phyloP scores from a whole-genome alignment of 2,113 vertebrate species.

The Alectura lathami region DNA sequence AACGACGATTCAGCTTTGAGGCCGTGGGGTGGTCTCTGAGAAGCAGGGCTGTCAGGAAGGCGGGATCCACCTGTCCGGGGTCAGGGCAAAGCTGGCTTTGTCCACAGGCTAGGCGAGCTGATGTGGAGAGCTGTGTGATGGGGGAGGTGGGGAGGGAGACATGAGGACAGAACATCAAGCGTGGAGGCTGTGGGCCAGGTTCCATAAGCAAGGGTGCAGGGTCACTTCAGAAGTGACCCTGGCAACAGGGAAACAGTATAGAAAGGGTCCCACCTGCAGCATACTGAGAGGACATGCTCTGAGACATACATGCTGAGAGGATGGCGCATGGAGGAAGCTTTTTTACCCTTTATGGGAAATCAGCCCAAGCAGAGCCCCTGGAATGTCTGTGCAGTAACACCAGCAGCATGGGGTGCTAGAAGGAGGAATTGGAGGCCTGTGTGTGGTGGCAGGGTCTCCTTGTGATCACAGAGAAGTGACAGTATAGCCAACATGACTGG shows the following conservation, averaged over 20 bases:
- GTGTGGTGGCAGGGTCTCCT: not conserved
- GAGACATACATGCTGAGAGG: accelerated
- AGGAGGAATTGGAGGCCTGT: not conserved
- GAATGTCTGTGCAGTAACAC: accelerated
- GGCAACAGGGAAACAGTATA: not conserved
- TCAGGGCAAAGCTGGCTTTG: accelerated
- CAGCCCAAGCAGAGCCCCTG: too few species aligned
- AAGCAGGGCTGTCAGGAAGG: not conserved
- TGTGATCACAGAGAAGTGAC: not conserved
- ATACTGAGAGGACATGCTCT: too few species aligned
- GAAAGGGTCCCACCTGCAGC: not conserved
- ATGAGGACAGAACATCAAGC: too few species aligned
- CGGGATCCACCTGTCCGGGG: accelerated
- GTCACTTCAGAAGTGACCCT: accelerated
- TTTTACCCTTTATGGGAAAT: accelerated
- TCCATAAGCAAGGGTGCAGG: not conserved
- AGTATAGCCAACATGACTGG: not conserved
- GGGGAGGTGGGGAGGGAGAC: not conserved
- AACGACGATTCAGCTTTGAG: accelerated
- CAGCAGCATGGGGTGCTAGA: not conserved
- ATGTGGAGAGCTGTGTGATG: too few species aligned
- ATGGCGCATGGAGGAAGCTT: accelerated
- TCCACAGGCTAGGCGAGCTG: not conserved
- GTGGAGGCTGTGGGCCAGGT: not conserved
- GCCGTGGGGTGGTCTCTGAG: accelerated